Evolutionary conservation across 2,113 vertebrate genomes (phyloP).

Genomic region (Manacus vitellinus): DNA sequence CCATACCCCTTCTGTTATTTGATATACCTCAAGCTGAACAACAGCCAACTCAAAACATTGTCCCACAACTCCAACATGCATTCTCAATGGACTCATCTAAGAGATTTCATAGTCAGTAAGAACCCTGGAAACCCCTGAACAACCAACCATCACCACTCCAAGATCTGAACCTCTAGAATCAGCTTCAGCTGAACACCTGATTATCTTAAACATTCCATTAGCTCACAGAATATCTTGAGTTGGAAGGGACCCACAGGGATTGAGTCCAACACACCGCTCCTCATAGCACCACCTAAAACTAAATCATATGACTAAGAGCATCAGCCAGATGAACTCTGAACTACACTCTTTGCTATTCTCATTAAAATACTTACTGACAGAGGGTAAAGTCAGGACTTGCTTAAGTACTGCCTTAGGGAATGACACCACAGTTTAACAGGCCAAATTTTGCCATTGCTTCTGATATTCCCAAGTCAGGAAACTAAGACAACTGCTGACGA

Average conservation of each 20-base stretch:
- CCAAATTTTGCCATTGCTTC: background rate
- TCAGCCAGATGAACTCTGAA: background rate
- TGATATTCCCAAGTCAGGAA: background rate
- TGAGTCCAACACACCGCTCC: background rate
- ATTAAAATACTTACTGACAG: background rate
- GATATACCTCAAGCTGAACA: background rate
- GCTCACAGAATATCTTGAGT: background rate
- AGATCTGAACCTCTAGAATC: background rate
- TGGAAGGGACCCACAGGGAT: background rate
- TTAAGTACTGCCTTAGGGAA: background rate
- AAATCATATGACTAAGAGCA: background rate
- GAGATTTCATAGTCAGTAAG: background rate
- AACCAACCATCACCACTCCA: background rate
- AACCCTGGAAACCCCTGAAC: background rate
- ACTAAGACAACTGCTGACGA: background rate
- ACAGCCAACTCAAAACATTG: background rate
- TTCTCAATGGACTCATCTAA: background rate
- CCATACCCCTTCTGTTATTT: background rate
- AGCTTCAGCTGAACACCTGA: background rate
- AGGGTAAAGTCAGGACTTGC: background rate
- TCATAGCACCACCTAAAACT: background rate
- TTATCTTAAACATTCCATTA: background rate
- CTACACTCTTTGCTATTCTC: background rate
- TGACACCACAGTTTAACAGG: background rate
- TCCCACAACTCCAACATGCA: background rate